Evolutionary conservation across 1,140 invertebrate genomes (phyloP).

Genomic region (Sycophaga agraensis): DNA sequence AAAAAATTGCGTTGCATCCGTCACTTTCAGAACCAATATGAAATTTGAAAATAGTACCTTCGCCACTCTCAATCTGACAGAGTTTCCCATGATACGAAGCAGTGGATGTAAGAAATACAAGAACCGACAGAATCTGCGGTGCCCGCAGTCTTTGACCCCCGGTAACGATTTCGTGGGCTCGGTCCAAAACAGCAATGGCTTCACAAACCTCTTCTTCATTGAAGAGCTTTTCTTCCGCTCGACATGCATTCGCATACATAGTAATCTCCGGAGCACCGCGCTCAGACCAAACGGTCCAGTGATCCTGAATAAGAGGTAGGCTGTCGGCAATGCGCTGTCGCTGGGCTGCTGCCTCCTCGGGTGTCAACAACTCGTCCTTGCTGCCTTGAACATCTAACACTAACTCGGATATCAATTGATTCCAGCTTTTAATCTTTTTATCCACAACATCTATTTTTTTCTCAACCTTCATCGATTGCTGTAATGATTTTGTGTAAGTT

Average conservation of each 20-base stretch:
- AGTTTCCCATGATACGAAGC: constrained; percentile 10
- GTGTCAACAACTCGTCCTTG: neutral
- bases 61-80: constrained; percentile 34
- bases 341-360: neutral
- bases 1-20: no score
- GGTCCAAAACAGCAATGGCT: constrained; percentile 23
- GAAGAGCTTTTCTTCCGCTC: constrained; percentile 13
- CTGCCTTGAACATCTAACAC: neutral
- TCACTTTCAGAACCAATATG: neutral
- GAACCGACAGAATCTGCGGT: constrained; percentile 26
- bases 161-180: constrained; percentile 27
- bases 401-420: constrained; percentile 6
- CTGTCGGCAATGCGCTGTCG: neutral
- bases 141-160: constrained; percentile 15
- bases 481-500: no score
- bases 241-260: constrained; percentile 9
- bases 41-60: constrained; percentile 29
- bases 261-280: neutral
- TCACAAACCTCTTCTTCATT: constrained; percentile 12
- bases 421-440: constrained; percentile 19
- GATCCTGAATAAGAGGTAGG: neutral
- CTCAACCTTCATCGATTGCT: neutral
- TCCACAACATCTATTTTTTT: neutral
- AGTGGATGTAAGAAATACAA: constrained; percentile 12
- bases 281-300: neutral